Base-by-base conservation (phyloP, 1,140 invertebrate species). In the Pogonomyrmex barbatus region DNA sequence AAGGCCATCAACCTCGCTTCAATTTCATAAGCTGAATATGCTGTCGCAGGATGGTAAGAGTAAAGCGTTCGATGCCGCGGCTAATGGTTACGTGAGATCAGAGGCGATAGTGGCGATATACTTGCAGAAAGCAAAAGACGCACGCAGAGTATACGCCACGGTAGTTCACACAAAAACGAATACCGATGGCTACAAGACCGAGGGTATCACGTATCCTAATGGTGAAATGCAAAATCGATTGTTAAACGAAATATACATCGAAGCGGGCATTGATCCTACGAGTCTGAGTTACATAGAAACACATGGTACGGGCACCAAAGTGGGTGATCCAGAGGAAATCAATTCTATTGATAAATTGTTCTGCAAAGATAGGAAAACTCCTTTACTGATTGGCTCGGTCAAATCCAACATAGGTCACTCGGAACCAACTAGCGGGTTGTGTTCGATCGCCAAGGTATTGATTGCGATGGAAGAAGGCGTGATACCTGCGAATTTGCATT, bases 331-430 rank as follows among this genome's bases (percentile, higher is more conserved):
- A 0, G 98, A 99, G 94, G 99, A 99, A 96, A 97, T 99, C 0
- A 99, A 99, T 92, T 97, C 98, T 0, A 98, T 99, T 82, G 97
- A 97, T 0, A 97, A 98, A 73, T 96, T 99, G 36, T 99, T 99
- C 95, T 99, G 98, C 94, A 97, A 97, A 93, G 97, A 97, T 82
- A 96, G 99, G 9, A 95, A 96, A 12, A 95, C 94, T 0, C 98
- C 99, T 2, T 95, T 99, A 30, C 93, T 99, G 2, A 97, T 99
- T 92, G 99, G 99, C 2, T 99, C 99, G 0, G 97, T 99, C 0
- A 99, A 99, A 93, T 99, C 98, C 1, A 99, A 99, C 94, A 99
- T 99, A 98, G 99, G 99, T 0, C 99, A 99, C 92, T 97, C 98
- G 4, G 99, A 99, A 94, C 97, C 98, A 4, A 98, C 98, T 0